phyloP scores from a whole-genome alignment of 2,888 invertebrate genomes.

The Synergus japonicus region DNA sequence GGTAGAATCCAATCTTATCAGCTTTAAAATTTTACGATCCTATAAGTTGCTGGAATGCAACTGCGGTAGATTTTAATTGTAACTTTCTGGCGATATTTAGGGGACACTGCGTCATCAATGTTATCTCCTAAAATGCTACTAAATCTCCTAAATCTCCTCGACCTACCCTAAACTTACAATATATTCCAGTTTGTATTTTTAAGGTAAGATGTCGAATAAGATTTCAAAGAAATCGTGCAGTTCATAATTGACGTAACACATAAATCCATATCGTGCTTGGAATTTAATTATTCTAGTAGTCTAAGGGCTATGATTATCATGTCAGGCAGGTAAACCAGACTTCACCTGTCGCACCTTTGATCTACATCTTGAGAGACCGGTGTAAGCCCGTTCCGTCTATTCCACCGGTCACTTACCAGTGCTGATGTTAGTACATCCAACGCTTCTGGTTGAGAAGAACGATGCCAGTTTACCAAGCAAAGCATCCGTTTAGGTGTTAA shows the following conservation, averaged over 20 bases:
- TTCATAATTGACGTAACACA: slow-evolving; percentile 25
- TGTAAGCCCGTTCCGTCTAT: slow-evolving; percentile 51
- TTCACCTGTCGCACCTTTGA: slow-evolving; percentile 71
- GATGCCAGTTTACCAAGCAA: slow-evolving; percentile 38
- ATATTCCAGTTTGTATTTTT: neutral
- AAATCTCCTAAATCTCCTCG: neutral
- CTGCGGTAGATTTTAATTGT: slow-evolving; percentile 35
- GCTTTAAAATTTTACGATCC: slow-evolving; percentile 36
- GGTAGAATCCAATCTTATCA: slow-evolving; percentile 39
- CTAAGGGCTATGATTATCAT: slow-evolving; percentile 71
- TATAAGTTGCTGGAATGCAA: slow-evolving; percentile 33
- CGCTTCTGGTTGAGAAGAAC: slow-evolving; percentile 37
- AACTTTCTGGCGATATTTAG: slow-evolving; percentile 11
- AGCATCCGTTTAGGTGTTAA: slow-evolving; percentile 73
- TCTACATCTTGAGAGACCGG: slow-evolving; percentile 58
- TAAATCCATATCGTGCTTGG: slow-evolving; percentile 57
- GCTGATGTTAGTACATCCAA: slow-evolving; percentile 10
- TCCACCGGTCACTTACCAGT: slow-evolving; percentile 52
- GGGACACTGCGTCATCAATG: neutral
- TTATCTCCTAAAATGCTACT: neutral
- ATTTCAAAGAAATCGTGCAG: neutral
- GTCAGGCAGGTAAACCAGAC: slow-evolving; percentile 73
- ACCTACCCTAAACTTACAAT: neutral
- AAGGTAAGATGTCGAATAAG: neutral
- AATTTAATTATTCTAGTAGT: slow-evolving; percentile 73